Evolutionary conservation across 1,140 invertebrate species (phyloP), one percentile per base, ranked within the genome.

Genomic region (Scylla paramamosain): DNA sequence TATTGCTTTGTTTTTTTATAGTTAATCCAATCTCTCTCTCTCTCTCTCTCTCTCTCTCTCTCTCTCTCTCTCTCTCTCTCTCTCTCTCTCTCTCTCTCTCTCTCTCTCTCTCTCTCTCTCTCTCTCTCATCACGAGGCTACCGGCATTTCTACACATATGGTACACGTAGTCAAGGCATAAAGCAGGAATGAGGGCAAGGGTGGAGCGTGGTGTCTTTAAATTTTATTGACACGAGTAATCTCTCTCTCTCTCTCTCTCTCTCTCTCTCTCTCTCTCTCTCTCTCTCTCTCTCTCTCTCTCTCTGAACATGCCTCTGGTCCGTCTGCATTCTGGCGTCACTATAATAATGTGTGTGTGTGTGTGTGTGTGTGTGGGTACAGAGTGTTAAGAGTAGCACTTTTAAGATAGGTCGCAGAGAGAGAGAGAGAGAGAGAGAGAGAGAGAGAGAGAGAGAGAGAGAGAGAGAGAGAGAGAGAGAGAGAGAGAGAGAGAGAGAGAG

Each of bases 51-150:
- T 77, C 67, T n/a, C 67, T 77, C 67, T 77, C 67, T 77, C 67
- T 77, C 67, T 77, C 67, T 77, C 67, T 77, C 67, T 77, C 67
- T 77, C 67, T 77, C 67, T 77, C 67, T 77, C 67, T 77, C 67
- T 77, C 67, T 77, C 67, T 77, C 67, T 77, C 67, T 77, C 67
- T 77, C 67, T 77, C 67, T 77, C 67, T 77, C 67, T 77, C 67
- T 59, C 52, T 59, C 52, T 59, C 52, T 59, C 46, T 48, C 59
- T 67, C 59, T 67, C 59, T 67, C 59, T 67, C 59, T 67, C 59
- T 67, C 59, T 67, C 59, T 67, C 59, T 8, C 20, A 4, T 25
- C 20, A 10, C 20, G 10, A 3, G 3, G 10, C 20, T 25, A 3
- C 20, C 25, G 67, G 67, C 20, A 77, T 77, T 77, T n/a, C 67